phyloP scores from a whole-genome alignment of 2,888 invertebrate genomes.

The Patella ulyssiponensis region DNA sequence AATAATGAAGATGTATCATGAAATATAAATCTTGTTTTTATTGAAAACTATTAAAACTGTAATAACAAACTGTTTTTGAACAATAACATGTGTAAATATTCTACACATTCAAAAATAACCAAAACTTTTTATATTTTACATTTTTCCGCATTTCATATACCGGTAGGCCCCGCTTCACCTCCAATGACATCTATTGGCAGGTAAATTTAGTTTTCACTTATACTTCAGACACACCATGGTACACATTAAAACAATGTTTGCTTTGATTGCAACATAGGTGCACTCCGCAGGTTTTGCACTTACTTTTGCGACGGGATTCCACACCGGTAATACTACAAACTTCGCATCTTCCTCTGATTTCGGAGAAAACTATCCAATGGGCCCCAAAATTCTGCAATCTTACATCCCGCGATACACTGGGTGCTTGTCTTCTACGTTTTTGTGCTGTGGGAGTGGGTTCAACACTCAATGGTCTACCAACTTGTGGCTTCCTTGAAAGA shows the following conservation, averaged over 20 bases:
- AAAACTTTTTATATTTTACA: no score
- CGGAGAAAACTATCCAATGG: not conserved
- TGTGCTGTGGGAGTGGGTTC: not conserved
- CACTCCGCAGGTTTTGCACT: not conserved
- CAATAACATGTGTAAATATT: no score
- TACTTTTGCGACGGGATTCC: not conserved
- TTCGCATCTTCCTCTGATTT: conserved; percentile 1
- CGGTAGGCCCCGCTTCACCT: no score
- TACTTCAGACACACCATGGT: not conserved
- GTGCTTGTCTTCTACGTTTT: not conserved
- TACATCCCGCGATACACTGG: not conserved
- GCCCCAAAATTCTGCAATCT: not conserved
- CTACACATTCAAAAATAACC: no score
- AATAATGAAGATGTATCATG: no score
- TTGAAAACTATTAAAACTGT: no score
- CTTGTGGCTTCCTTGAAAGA: conserved; percentile 11
- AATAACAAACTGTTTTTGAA: no score
- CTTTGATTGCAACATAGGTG: not conserved
- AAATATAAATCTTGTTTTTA: no score
- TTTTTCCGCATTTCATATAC: no score
- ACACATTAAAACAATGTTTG: conserved; percentile 1
- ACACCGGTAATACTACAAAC: not conserved
- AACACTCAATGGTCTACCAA: not conserved
- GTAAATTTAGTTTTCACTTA: no score
- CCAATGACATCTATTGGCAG: no score